Conservation (phyloP, 2,797 vertebrate species). For the Allobates femoralis region DNA sequence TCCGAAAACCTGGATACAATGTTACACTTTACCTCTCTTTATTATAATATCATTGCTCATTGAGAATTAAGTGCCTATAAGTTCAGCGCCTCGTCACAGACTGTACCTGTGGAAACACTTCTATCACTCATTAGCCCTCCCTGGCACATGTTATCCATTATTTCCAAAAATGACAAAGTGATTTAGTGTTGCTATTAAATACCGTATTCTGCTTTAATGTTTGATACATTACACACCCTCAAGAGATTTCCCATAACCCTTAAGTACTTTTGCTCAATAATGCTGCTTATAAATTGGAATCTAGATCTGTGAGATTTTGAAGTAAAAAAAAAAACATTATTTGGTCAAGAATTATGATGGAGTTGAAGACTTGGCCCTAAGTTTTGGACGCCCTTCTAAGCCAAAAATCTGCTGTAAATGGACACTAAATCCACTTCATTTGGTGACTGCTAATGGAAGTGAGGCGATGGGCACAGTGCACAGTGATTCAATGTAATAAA, state of each 20-base stretch:
- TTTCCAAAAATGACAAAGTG: slow-evolving; percentile 29
- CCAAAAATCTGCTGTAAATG: not conserved
- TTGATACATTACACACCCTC: slow-evolving; percentile 39
- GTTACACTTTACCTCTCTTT: slow-evolving; percentile 3
- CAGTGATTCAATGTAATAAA: too few species aligned
- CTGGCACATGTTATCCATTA: slow-evolving; percentile 33
- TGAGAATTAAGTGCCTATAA: slow-evolving; percentile 7
- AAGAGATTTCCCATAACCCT: slow-evolving; percentile 34
- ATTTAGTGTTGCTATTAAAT: slow-evolving; percentile 50
- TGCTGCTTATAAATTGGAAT: slow-evolving; percentile 8
- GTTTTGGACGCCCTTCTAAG: not conserved
- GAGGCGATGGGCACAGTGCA: not conserved
- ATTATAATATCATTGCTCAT: slow-evolving; percentile 1
- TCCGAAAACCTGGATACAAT: not conserved
- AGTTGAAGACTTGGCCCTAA: not conserved
- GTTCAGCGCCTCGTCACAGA: not conserved
- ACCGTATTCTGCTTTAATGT: slow-evolving; percentile 36
- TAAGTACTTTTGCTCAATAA: slow-evolving; percentile 23
- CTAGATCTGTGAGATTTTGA: not conserved
- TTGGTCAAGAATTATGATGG: slow-evolving; percentile 4
- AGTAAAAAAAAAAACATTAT: slow-evolving; percentile 12
- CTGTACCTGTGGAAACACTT: slow-evolving; percentile 23
- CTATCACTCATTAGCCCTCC: not conserved
- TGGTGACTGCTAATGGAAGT: not conserved
- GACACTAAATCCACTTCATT: not conserved